phyloP scores from a whole-genome alignment of 2,113 vertebrate species.

The Neolamprologus caudopunctatus region DNA sequence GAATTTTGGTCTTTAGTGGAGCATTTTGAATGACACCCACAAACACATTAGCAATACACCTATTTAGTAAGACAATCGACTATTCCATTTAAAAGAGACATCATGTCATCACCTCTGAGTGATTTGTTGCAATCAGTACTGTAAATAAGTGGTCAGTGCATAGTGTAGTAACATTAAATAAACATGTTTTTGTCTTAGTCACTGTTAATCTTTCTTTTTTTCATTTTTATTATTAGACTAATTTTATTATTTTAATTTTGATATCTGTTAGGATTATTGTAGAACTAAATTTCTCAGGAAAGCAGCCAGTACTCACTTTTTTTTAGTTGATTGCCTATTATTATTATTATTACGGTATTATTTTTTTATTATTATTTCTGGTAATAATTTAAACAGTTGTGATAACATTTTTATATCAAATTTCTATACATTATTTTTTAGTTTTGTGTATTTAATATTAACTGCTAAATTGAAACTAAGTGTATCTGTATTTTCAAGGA shows the following conservation, averaged over 20 bases:
- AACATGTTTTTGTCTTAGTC: not conserved
- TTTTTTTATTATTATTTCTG: not conserved
- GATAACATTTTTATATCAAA: constrained; percentile 48
- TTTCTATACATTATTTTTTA: constrained; percentile 34
- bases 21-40: not conserved
- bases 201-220: not conserved
- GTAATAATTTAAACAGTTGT: constrained; percentile 37
- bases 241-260: not conserved
- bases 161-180: not conserved
- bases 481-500: constrained; percentile 17
- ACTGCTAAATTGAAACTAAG: constrained; percentile 21
- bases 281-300: constrained; percentile 57
- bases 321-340: constrained; percentile 35
- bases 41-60: constrained; percentile 24
- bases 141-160: not conserved
- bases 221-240: not conserved
- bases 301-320: constrained; percentile 18
- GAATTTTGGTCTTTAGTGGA: not conserved
- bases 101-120: not conserved
- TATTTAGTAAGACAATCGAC: constrained; percentile 38
- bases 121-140: not conserved
- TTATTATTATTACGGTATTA: not conserved
- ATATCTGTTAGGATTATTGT: constrained; percentile 20
- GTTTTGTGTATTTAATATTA: constrained; percentile 40
- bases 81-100: not conserved